Conservation (phyloP, 2,113 vertebrate genomes). For the Oncorhynchus keta region DNA sequence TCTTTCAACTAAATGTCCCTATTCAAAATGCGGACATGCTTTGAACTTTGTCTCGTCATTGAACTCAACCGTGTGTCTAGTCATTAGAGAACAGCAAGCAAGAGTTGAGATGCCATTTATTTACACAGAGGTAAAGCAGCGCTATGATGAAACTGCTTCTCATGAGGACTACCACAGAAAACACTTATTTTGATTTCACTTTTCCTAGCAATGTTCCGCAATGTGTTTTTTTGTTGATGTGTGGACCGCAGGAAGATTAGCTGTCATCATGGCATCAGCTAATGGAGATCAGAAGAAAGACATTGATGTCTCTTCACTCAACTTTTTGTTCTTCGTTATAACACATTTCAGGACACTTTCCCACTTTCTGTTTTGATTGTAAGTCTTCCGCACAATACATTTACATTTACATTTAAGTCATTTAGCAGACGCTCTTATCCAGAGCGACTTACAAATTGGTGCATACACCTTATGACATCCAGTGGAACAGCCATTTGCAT, state of each 20-base stretch:
- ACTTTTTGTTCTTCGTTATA: slow-evolving; percentile 21
- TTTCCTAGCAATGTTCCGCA: slow-evolving; percentile 7
- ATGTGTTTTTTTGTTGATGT: no score
- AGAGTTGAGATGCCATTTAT: slow-evolving; percentile 36
- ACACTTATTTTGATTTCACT: slow-evolving; percentile 52
- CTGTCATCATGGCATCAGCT: no score
- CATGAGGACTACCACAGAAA: no score
- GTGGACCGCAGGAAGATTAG: background rate
- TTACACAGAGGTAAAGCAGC: no score
- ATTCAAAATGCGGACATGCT: slow-evolving; percentile 26
- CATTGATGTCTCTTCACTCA: slow-evolving; percentile 9
- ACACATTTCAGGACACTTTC: slow-evolving; percentile 5
- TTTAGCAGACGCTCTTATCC: no score
- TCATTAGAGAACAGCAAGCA: slow-evolving; percentile 61
- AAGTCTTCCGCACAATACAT: slow-evolving; percentile 23
- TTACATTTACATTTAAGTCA: no score
- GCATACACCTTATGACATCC: no score
- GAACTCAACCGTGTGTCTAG: slow-evolving; percentile 40
- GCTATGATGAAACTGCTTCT: no score
- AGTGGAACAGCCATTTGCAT: no score
- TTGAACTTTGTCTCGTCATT: slow-evolving; percentile 47
- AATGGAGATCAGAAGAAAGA: no score
- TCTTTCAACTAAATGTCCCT: slow-evolving; percentile 2
- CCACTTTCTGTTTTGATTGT: slow-evolving; percentile 25
- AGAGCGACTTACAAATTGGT: no score